Evolutionary conservation across 2,113 vertebrate genomes (phyloP), one percentile per base, ranked within the genome.

Genomic region (Meriones unguiculatus): DNA sequence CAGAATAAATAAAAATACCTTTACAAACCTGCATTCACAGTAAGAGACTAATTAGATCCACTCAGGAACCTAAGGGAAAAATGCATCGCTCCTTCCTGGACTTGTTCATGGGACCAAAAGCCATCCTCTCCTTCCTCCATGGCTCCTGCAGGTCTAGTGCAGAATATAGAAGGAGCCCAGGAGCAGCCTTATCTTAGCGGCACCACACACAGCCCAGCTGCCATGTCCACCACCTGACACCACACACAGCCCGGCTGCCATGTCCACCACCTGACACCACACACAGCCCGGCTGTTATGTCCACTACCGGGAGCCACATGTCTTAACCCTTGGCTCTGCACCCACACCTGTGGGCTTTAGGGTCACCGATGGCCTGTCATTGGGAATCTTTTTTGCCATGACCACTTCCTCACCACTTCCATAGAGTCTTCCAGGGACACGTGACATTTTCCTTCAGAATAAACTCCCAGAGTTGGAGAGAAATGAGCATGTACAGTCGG

Each of bases 21-120:
- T 41, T 73, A 22, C n/a, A 73, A 38, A 38, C 41, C 11, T 38
- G 2, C 96, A 97, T 98, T 97, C 96, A 94, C 95, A 94, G 94
- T 95, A 97, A 96, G 98, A 98, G 97, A 97, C 96, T 50, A 97
- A 96, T 50, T 20, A n/a, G 41, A 97, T 41, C 25, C 80, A 98
- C 98, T 97, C 96, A 97, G 97, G 95, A 97, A 98, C 97, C 98
- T 95, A 98, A 96, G 97, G 92, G 96, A 46, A 97, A 97, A 98
- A 98, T 93, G 95, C 95, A 96, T 95, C 95, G 87, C 88, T 67
- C 94, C 92, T 50, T 87, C 30, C 82, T 12, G 2, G 82, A 91
- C 95, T 87, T 75, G 92, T 96, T 95, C 64, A n/a, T 87, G 91
- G 97, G 78, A 86, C 93, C 95, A 97, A 94, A 95, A 87, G 82